Percentiles rank a stretch among this genome's conserved stretches.
phyloP scores from a whole-genome alignment of 2,888 invertebrate genomes.

The Antheraea yamamai region DNA sequence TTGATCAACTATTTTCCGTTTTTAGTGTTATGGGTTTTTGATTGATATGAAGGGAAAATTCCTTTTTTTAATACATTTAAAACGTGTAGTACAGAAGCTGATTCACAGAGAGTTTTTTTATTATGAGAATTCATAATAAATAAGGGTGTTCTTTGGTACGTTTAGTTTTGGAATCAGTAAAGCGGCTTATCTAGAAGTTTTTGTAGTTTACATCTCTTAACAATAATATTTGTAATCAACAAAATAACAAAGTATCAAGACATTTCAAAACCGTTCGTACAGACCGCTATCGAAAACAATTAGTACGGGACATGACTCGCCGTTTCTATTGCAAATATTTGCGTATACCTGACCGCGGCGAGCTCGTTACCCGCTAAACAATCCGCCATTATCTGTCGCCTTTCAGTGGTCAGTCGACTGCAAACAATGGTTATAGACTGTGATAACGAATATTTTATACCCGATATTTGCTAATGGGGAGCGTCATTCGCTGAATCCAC shows the following conservation, averaged over 20 bases:
- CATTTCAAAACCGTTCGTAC: not conserved
- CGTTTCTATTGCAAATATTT: conserved; percentile 38
- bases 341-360: conserved; percentile 36
- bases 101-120: too few species aligned
- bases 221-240: not conserved
- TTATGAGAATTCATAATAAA: not conserved
- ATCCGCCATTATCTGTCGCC: conserved; percentile 21
- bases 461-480: not conserved
- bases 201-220: too few species aligned
- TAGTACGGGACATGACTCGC: conserved; percentile 30
- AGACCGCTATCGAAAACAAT: conserved; percentile 20
- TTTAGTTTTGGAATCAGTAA: not conserved
- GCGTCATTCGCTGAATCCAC: not conserved
- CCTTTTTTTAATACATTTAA: too few species aligned
- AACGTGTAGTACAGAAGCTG: too few species aligned
- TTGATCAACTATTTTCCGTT: too few species aligned
- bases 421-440: conserved; percentile 13
- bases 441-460: conserved; percentile 7
- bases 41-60: too few species aligned
- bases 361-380: conserved; percentile 30
- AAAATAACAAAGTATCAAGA: not conserved
- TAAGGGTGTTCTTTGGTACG: not conserved
- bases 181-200: not conserved
- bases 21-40: too few species aligned
- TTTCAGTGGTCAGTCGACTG: conserved; percentile 20